Evolutionary conservation across 1,140 invertebrate species (phyloP), one percentile per base, ranked within the genome.

Genomic region (Scaptodrosophila lebanonensis): DNA sequence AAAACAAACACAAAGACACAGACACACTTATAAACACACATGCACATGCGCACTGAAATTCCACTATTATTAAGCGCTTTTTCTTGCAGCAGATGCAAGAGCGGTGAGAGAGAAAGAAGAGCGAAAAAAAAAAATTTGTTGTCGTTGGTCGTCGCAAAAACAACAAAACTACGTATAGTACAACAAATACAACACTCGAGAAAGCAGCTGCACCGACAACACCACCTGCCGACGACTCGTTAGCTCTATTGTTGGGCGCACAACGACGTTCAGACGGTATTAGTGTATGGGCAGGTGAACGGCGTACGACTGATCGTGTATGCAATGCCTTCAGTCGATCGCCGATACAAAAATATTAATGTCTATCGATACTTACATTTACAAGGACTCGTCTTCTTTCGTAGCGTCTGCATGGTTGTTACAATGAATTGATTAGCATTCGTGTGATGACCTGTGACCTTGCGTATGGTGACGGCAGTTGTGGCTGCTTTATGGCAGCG

Each of bases 311-410:
- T n/a, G n/a, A n/a, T n/a, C n/a, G n/a, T n/a, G n/a, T n/a, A n/a
- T n/a, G n/a, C n/a, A n/a, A n/a, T n/a, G n/a, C n/a, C n/a, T n/a
- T n/a, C n/a, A n/a, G n/a, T n/a, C n/a, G n/a, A n/a, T n/a, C n/a
- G n/a, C n/a, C n/a, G n/a, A n/a, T n/a, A n/a, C n/a, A n/a, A n/a
- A n/a, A n/a, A n/a, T n/a, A n/a, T 29, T 13, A 8, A 33, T 11
- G 18, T 36, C 3, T 22, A 3, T n/a, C 15, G 2, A 9, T 88
- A 94, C 94, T 94, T 90, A 95, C 94, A 94, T 91, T 95, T 95
- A 88, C 93, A 93, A 85, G 94, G 94, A 88, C 93, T 95, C 82
- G 93, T 94, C 90, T 93, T 95, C 89, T 95, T 95, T 76, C 94
- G 91, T 88, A 95, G 89, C 76, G 93, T 95, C 92, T 95, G 94